Evolutionary conservation across 2,797 vertebrate genomes (phyloP).

Genomic region (Poecilia wingei): DNA sequence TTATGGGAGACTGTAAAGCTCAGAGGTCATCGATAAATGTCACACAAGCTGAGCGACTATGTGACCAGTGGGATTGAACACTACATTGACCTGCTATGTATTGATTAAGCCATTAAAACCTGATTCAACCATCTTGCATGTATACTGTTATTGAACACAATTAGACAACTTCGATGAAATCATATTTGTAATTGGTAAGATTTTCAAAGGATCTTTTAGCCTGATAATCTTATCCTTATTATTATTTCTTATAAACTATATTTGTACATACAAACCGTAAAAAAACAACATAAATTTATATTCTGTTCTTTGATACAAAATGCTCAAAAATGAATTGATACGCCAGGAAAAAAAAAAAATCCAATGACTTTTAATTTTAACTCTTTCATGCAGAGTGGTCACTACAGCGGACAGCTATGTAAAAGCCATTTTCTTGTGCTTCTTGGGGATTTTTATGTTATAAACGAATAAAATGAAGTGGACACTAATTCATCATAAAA

Average conservation of each 20-base stretch:
- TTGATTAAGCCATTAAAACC: background rate
- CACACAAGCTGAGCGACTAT: background rate
- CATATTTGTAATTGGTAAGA: background rate
- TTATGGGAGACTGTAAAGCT: background rate
- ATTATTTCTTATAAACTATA: background rate
- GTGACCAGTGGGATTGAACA: background rate
- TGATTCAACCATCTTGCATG: background rate
- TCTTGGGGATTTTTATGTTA: too few relatives aligned
- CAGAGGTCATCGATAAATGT: background rate
- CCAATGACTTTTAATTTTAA: background rate
- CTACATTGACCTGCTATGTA: background rate
- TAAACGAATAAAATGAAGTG: too few relatives aligned
- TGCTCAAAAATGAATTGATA: background rate
- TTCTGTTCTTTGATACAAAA: background rate
- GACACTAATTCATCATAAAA: too few relatives aligned
- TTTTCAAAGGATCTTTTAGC: background rate
- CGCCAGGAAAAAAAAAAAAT: background rate
- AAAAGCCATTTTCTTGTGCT: too few relatives aligned
- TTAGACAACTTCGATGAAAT: background rate
- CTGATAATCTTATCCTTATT: background rate
- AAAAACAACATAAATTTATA: background rate
- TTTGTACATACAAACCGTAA: background rate
- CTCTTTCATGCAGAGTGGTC: too few relatives aligned
- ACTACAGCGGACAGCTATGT: too few relatives aligned
- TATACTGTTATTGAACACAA: background rate